phyloP scores from a whole-genome alignment of 2,797 vertebrate species.

The Leptatherina wallacei region DNA sequence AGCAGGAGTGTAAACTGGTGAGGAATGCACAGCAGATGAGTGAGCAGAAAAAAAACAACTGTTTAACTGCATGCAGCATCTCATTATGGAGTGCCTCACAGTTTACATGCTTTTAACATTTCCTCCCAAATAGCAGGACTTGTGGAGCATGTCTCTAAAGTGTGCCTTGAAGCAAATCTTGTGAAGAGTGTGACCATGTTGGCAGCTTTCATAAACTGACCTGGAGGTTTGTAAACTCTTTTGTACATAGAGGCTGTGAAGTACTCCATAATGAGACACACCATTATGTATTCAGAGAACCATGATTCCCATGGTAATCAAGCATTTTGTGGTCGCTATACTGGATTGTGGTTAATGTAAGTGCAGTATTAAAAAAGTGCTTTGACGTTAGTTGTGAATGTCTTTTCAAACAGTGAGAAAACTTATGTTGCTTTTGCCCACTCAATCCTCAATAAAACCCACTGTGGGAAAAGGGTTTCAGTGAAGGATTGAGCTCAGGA shows the following conservation, averaged over 20 bases:
- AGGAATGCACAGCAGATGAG: constrained; percentile 20
- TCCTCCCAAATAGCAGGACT: background rate
- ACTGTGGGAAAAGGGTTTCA: constrained; percentile 18
- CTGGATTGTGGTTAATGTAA: constrained; percentile 5
- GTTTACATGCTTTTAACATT: background rate
- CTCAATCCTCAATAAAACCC: constrained; percentile 47
- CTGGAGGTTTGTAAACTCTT: background rate
- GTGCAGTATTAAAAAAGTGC: constrained; percentile 4
- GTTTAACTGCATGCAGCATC: constrained; percentile 7
- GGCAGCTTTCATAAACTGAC: background rate
- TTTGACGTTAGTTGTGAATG: constrained; percentile 14
- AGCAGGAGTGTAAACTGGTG: constrained; percentile 20
- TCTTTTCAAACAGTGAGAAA: constrained; percentile 1
- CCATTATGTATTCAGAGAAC: background rate
- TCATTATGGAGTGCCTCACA: constrained; percentile 16
- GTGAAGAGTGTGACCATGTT: background rate
- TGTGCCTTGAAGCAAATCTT: background rate
- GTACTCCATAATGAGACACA: constrained; percentile 10
- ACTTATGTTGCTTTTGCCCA: constrained; percentile 6
- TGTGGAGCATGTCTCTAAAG: background rate
- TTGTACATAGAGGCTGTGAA: background rate
- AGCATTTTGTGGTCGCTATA: constrained; percentile 9
- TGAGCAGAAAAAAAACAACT: constrained; percentile 10
- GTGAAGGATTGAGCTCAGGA: constrained; percentile 41
- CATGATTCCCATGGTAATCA: background rate